Conservation (phyloP, 1,140 invertebrate genomes). For the Drosophila truncata region DNA sequence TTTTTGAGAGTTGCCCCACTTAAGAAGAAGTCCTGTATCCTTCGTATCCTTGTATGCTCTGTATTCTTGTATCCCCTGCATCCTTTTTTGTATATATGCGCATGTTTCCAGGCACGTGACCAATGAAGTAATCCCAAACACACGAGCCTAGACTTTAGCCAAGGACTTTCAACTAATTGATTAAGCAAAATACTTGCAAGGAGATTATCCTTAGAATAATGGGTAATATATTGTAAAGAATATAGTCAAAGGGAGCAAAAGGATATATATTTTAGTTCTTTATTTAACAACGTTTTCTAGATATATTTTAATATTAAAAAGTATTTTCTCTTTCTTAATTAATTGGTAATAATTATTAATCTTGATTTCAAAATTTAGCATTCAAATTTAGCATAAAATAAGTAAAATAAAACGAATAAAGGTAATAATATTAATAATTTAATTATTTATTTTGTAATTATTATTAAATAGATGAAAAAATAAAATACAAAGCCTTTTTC, state of each 20-base stretch:
- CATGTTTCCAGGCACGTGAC: conserved; percentile 46
- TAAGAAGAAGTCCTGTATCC: conserved; percentile 19
- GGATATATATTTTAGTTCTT: background rate
- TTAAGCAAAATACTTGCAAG: conserved; percentile 3
- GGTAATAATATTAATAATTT: background rate
- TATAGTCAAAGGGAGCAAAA: background rate
- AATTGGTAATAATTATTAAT: background rate
- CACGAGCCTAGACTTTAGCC: conserved; percentile 5
- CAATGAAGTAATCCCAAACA: conserved; percentile 40
- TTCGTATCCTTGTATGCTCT: background rate
- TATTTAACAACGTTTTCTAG: background rate
- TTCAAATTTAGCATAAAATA: background rate
- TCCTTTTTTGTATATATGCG: conserved; percentile 18
- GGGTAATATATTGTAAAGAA: background rate
- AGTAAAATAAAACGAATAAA: background rate
- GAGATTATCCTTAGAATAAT: background rate
- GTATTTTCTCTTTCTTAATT: background rate
- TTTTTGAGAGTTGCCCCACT: conserved; percentile 52
- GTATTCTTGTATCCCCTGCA: background rate
- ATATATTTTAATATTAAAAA: background rate
- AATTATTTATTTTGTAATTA: background rate
- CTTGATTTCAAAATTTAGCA: too few relatives aligned
- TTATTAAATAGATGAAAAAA: too few relatives aligned
- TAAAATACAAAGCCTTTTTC: background rate
- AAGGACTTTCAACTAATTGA: conserved; percentile 21